Conservation (phyloP, 2,113 vertebrate genomes). For the Mesocricetus auratus region DNA sequence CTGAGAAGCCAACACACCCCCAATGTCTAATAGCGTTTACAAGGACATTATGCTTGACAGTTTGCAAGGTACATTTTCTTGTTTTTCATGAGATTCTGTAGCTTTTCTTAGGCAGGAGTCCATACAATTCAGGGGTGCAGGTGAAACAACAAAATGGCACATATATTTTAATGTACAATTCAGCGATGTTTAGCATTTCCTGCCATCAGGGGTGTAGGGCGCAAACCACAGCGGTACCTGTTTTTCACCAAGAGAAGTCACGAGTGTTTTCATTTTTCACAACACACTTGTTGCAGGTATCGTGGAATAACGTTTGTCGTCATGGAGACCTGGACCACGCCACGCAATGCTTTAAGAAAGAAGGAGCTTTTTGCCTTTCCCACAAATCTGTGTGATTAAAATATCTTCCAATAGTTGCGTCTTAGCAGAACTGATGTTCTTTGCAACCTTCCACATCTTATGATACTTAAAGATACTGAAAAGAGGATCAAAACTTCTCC, state of each 20-base stretch:
- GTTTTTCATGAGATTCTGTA: background rate
- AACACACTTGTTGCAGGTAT: background rate
- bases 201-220: background rate
- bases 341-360: background rate
- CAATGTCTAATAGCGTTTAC: background rate
- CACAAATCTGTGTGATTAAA: background rate
- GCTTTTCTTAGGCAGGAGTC: background rate
- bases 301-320: background rate
- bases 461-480: slow-evolving; percentile 21
- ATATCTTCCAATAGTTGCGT: background rate
- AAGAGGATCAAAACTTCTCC: background rate
- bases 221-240: background rate
- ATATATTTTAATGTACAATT: background rate
- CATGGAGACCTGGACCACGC: background rate
- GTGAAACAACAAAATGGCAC: background rate
- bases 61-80: background rate
- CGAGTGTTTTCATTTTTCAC: background rate
- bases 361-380: background rate
- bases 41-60: too few relatives aligned
- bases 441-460: background rate
- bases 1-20: background rate
- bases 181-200: background rate
- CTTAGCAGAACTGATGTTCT: slow-evolving; percentile 8
- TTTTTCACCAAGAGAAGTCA: background rate
- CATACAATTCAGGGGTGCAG: background rate